A percentile compares a stretch with the other conserved stretches of the same genome.
These are phyloP conservation scores for Gallinago nigripennis DNA, from an alignment of 2,797 vertebrate species.

Conservation along the genomic window DNA sequence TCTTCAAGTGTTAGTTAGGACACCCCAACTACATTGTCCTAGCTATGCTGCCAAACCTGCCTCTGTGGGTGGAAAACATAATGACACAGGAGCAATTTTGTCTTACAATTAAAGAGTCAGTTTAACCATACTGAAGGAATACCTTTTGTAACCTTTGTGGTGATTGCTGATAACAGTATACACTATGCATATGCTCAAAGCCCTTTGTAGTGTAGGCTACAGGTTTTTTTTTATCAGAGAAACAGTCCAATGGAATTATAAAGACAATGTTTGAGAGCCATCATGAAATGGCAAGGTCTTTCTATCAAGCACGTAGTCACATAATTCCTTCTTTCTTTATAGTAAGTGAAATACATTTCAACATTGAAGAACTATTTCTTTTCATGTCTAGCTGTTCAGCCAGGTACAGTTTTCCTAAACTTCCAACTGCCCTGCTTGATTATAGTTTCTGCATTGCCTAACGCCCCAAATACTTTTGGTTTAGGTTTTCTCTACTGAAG, in stretches of 20 bases:
- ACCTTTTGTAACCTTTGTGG: neutral
- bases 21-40: neutral
- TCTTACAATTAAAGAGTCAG: neutral
- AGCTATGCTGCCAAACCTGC: neutral
- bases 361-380: neutral
- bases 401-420: neutral
- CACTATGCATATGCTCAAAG: neutral
- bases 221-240: neutral
- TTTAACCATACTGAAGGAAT: neutral
- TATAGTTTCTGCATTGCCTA: neutral
- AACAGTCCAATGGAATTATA: neutral
- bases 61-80: neutral
- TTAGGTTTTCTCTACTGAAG: neutral
- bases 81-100: neutral
- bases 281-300: neutral
- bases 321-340: neutral
- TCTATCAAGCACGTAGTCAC: neutral
- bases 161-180: neutral
- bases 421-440: neutral
- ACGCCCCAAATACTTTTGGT: neutral
- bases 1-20: neutral
- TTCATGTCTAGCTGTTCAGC: neutral
- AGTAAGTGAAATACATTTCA: neutral
- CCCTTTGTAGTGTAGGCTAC: neutral
- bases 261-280: neutral